A percentile compares a stretch with the other conserved stretches of the same genome.
phyloP scores from a whole-genome alignment of 1,140 invertebrate species.

The Triops cancriformis region DNA sequence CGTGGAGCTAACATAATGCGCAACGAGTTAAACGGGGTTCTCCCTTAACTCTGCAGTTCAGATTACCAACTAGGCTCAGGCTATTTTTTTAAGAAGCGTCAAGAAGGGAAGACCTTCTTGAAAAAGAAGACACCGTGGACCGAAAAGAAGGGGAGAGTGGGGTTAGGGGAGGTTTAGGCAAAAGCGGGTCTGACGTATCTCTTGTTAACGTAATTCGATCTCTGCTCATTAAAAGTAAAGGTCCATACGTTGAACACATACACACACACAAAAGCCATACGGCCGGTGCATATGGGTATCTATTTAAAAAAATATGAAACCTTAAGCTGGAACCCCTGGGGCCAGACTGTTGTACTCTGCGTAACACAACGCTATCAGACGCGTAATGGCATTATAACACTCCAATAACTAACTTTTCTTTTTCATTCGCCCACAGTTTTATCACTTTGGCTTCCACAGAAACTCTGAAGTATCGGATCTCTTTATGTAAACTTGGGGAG shows the following conservation, averaged over 20 bases:
- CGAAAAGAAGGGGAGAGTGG: no score
- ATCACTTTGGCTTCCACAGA: not conserved
- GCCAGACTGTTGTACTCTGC: not conserved
- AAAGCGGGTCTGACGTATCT: not conserved
- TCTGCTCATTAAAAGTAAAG: slow-evolving; percentile 10
- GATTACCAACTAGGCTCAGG: not conserved
- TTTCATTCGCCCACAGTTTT: not conserved
- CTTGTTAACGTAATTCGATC: slow-evolving; percentile 8
- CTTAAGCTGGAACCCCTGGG: not conserved
- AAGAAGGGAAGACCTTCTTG: not conserved
- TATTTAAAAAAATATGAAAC: not conserved
- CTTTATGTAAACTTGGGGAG: not conserved
- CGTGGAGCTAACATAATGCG: no score
- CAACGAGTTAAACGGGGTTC: no score
- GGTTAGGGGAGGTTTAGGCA: not conserved
- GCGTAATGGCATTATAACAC: not conserved
- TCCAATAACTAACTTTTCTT: not conserved
- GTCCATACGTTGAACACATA: not conserved
- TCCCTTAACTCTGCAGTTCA: not conserved
- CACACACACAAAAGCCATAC: slow-evolving; percentile 5
- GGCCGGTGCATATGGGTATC: slow-evolving; percentile 9
- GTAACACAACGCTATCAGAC: no score
- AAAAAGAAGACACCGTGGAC: slow-evolving; percentile 5
- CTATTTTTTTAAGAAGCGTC: not conserved
- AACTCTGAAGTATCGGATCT: not conserved